These are phyloP conservation scores for Anthoscopus minutus DNA, from an alignment of 2,113 vertebrate species.

Conservation along the genomic window DNA sequence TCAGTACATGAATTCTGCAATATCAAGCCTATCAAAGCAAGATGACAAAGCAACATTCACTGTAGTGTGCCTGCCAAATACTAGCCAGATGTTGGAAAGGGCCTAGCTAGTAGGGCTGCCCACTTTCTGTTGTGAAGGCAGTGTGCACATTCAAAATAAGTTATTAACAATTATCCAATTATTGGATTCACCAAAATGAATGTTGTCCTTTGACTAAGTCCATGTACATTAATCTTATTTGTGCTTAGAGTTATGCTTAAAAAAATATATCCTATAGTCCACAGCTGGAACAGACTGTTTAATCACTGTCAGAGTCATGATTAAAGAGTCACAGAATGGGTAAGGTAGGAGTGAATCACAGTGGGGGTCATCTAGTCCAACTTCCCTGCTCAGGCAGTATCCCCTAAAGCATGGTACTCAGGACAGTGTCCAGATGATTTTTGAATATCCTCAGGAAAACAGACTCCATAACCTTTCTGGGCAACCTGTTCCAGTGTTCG, in stretches of 20 bases:
- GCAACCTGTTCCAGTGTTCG: background rate
- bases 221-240: background rate
- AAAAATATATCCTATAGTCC: background rate
- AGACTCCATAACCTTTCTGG: background rate
- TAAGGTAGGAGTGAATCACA: background rate
- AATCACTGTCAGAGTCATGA: background rate
- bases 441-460: background rate
- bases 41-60: background rate
- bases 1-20: background rate
- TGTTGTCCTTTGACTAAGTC: background rate
- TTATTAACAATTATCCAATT: background rate
- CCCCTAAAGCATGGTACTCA: background rate
- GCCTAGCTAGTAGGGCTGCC: background rate
- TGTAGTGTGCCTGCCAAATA: background rate
- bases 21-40: background rate
- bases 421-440: background rate
- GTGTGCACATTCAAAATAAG: background rate
- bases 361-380: background rate
- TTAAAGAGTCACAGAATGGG: background rate
- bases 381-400: background rate
- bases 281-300: background rate
- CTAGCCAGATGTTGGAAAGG: background rate
- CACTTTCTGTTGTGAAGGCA: background rate
- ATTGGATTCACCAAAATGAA: background rate
- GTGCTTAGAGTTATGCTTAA: background rate